A percentile compares a stretch with the other conserved stretches of the same genome.
Conservation (phyloP, 2,113 vertebrate genomes). For the Sylvilagus bachmani region DNA sequence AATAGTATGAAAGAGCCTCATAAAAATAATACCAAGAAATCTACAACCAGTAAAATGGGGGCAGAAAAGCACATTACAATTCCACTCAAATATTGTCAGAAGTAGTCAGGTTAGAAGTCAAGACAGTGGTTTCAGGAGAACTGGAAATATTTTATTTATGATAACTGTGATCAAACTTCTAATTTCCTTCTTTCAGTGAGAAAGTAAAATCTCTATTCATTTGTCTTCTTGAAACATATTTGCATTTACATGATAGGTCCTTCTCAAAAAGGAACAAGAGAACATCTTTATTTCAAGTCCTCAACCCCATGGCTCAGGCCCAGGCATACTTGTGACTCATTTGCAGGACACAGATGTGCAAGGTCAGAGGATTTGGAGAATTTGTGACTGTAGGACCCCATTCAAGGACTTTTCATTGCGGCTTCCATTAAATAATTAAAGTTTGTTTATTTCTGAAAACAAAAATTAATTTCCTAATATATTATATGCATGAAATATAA, state of each 20-base stretch:
- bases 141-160: background rate
- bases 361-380: no score
- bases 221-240: background rate
- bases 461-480: background rate
- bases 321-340: background rate
- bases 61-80: background rate
- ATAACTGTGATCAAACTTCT: background rate
- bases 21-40: background rate
- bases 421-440: background rate
- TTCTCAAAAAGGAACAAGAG: background rate
- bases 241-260: background rate
- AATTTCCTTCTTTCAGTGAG: background rate
- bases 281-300: background rate
- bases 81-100: background rate
- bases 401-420: background rate
- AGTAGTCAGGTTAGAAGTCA: background rate
- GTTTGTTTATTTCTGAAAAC: conserved; percentile 9
- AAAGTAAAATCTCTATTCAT: background rate
- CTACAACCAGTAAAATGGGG: background rate
- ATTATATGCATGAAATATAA: background rate
- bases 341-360: no score
- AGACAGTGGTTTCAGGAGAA: background rate
- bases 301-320: background rate
- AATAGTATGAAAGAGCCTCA: background rate
- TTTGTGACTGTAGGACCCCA: background rate